Conservation (phyloP, 1,140 invertebrate genomes). For the Chironomus tepperi region DNA sequence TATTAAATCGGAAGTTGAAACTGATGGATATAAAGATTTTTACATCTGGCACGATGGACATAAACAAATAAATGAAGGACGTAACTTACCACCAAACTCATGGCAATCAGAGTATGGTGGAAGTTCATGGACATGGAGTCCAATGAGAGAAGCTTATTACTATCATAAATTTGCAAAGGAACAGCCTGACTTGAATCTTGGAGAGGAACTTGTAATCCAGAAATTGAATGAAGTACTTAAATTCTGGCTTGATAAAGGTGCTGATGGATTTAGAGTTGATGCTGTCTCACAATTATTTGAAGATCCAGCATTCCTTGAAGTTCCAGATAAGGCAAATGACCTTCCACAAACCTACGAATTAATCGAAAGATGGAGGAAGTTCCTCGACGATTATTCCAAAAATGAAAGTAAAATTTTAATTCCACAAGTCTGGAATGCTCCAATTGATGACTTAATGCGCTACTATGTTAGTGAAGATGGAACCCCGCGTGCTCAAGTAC, state of each 20-base stretch:
- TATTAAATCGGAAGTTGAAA: constrained; percentile 45
- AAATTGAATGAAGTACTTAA: constrained; percentile 50
- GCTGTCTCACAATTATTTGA: constrained; percentile 53
- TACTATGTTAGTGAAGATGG: constrained; percentile 45
- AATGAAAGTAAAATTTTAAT: constrained; percentile 47
- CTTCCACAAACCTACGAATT: constrained; percentile 49
- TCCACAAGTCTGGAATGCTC: constrained; percentile 50
- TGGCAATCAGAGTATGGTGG: constrained; percentile 58
- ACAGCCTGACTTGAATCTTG: constrained; percentile 5
- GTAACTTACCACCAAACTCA: constrained; percentile 53
- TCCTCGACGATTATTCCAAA: constrained; percentile 49
- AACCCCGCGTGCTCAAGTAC: constrained; percentile 48
- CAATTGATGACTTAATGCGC: constrained; percentile 37
- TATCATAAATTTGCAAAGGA: constrained; percentile 24
- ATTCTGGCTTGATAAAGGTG: constrained; percentile 65
- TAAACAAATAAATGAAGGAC: constrained; percentile 41
- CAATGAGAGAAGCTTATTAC: constrained; percentile 47
- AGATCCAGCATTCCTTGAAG: constrained; percentile 45
- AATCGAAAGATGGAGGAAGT: constrained; percentile 51
- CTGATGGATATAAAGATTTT: constrained; percentile 54
- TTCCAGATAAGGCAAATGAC: constrained; percentile 45
- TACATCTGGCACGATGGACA: constrained; percentile 57
- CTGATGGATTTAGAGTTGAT: constrained; percentile 67
- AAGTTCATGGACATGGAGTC: constrained; percentile 59
- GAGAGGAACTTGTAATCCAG: neutral